Evolutionary conservation across 2,113 vertebrate genomes (phyloP).

Genomic region (Tachuris rubrigastra): DNA sequence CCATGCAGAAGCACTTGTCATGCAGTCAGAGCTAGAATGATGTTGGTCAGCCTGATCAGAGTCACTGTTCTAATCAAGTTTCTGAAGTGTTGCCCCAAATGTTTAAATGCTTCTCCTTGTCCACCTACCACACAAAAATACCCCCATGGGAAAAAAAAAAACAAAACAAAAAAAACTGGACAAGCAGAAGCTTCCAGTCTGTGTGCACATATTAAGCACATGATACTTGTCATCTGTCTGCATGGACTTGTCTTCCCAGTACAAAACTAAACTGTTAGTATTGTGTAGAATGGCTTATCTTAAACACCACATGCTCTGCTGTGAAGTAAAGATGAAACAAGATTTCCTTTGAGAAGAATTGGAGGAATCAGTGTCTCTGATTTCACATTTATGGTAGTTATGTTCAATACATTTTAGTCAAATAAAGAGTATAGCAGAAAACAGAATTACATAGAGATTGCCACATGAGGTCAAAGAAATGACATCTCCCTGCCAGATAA

Average conservation of each 20-base stretch:
- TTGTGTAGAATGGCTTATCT: not conserved
- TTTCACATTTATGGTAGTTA: not conserved
- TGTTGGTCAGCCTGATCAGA: not conserved
- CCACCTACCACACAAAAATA: not conserved
- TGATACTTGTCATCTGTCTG: rapidly evolving
- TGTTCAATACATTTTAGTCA: not conserved
- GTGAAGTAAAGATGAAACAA: not conserved
- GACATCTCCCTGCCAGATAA: rapidly evolving
- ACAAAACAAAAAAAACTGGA: rapidly evolving
- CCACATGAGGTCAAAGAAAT: not conserved
- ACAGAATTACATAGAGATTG: not conserved
- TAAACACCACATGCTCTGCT: rapidly evolving
- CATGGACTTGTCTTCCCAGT: not conserved
- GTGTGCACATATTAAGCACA: rapidly evolving
- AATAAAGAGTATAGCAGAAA: not conserved
- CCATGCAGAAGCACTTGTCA: rapidly evolving
- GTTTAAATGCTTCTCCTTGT: not conserved
- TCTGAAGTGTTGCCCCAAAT: not conserved
- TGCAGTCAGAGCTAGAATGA: not conserved
- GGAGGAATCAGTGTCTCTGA: not conserved
- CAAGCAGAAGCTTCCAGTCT: not conserved
- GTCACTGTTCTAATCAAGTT: not conserved
- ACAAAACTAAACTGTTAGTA: not conserved
- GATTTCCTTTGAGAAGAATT: not conserved
- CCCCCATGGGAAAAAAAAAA: not conserved